Base-by-base conservation (phyloP, 2,888 invertebrate genomes). In the Griposia aprilina region DNA sequence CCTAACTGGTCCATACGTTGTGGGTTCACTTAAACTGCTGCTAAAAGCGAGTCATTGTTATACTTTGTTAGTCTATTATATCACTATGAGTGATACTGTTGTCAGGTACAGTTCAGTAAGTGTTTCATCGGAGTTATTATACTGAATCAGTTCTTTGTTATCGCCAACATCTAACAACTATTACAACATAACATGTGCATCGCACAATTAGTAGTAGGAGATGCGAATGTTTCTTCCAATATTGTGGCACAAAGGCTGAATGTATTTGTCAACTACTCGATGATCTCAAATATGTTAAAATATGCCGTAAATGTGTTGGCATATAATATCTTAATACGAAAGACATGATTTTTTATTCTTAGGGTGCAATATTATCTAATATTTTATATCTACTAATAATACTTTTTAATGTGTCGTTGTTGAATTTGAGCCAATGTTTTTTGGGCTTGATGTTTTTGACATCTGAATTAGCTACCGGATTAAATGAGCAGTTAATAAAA, bases 1-100 rank as follows among this genome's bases (percentile, higher is more conserved):
- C 91, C 15, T 93, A 89, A 87, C 68, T 69, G 41, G 68, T 10
- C 23, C 50, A 36, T 57, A 26, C 15, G 13, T 74, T 60, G 69
- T 71, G 66, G 45, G 65, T 60, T 20, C 23, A 69, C 72, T 60
- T 70, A 52, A 48, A 75, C 75, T 80, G 76, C 78, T 82, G 80
- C 78, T 80, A 74, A 78, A 86, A 85, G 81, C 76, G 77, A 87
- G 79, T 88, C 74, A 82, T 89, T 86, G 85, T 89, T 85, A 89
- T 86, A 82, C 57, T 88, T 80, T 80, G 69, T 75, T 82, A 83
- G 81, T 81, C 72, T 80, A 77, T 78, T 87, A 90, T 90, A 81
- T 90, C 90, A 89, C 89, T 90, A 52, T 78, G 80, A 90, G 90
- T 90, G 90, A 88, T 90, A 89, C 62, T 87, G 87, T 89, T 89